Conservation (phyloP, 37 sponge, comb jelly and placozoan genomes). For the Geodia barretti region DNA sequence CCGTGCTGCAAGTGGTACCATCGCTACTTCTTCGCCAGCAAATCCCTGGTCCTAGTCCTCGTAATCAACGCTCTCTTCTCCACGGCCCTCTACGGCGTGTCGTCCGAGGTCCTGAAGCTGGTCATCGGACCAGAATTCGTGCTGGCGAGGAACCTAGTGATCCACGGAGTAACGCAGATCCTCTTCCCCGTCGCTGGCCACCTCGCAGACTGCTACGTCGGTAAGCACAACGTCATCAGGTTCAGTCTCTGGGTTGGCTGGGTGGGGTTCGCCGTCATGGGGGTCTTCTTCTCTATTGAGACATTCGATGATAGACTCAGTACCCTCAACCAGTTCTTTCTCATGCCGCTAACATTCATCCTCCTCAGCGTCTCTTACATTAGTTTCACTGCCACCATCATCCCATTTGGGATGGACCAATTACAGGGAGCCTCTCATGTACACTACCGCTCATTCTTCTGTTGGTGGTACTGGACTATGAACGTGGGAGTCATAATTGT, state of each 20-base stretch:
- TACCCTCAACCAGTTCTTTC: not conserved
- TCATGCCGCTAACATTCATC: slow-evolving; percentile 24
- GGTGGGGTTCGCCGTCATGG: slow-evolving; percentile 19
- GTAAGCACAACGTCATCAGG: slow-evolving; percentile 36
- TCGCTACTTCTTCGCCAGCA: slow-evolving; percentile 36
- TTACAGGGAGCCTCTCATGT: slow-evolving; percentile 39
- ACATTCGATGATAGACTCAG: not conserved
- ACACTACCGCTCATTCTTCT: slow-evolving; percentile 47
- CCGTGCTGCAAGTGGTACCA: slow-evolving; percentile 19
- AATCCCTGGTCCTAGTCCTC: slow-evolving; percentile 8
- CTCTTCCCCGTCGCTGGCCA: slow-evolving; percentile 49
- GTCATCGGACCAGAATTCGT: slow-evolving; percentile 28
- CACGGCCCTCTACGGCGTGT: slow-evolving; percentile 33
- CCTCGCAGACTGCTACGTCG: slow-evolving; percentile 32
- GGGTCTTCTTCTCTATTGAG: slow-evolving; percentile 22
- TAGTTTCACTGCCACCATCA: slow-evolving; percentile 42
- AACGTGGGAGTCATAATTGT: slow-evolving; percentile 25
- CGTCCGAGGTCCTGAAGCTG: slow-evolving; percentile 28
- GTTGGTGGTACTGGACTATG: slow-evolving; percentile 68
- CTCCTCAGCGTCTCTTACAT: slow-evolving; percentile 41
- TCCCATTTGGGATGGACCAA: slow-evolving; percentile 65
- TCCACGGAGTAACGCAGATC: slow-evolving; percentile 23
- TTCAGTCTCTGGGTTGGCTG: slow-evolving; percentile 48
- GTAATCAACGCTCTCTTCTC: slow-evolving; percentile 47
- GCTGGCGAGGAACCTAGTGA: slow-evolving; percentile 2